phyloP scores from a whole-genome alignment of 1,140 invertebrate genomes.

The Belonocnema kinseyi region DNA sequence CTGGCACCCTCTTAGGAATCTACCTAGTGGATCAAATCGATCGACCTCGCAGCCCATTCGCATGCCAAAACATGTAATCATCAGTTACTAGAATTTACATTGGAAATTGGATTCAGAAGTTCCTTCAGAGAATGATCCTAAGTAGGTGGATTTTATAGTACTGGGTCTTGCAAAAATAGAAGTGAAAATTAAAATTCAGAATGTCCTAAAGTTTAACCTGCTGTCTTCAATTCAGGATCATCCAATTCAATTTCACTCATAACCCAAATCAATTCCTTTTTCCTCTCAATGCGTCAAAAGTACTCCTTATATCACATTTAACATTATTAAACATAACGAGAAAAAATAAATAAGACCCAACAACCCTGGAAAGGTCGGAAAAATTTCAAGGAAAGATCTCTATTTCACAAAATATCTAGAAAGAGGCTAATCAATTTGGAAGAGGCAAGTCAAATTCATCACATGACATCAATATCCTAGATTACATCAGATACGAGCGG shows the following conservation, averaged over 20 bases:
- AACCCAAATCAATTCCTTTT: background rate
- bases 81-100: constrained; percentile 59
- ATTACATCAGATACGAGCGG: constrained; percentile 9
- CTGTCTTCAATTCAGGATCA: too few species aligned
- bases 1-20: constrained; percentile 66
- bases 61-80: constrained; percentile 50
- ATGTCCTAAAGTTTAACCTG: too few species aligned
- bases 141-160: constrained; percentile 39
- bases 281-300: background rate
- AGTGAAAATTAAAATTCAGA: constrained; percentile 47
- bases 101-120: constrained; percentile 48
- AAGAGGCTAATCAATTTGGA: constrained; percentile 28
- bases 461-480: constrained; percentile 15
- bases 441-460: constrained; percentile 22
- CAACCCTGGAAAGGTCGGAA: background rate
- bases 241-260: background rate
- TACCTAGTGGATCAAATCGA: constrained; percentile 56
- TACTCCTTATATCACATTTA: background rate
- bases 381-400: constrained; percentile 4
- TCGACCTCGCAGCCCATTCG: constrained; percentile 48
- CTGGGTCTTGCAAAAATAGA: constrained; percentile 54
- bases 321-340: background rate
- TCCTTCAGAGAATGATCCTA: constrained; percentile 12
- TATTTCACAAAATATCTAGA: constrained; percentile 1
- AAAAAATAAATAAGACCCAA: background rate